phyloP scores from a whole-genome alignment of 1,140 invertebrate genomes.

The Trichogramma pretiosum region DNA sequence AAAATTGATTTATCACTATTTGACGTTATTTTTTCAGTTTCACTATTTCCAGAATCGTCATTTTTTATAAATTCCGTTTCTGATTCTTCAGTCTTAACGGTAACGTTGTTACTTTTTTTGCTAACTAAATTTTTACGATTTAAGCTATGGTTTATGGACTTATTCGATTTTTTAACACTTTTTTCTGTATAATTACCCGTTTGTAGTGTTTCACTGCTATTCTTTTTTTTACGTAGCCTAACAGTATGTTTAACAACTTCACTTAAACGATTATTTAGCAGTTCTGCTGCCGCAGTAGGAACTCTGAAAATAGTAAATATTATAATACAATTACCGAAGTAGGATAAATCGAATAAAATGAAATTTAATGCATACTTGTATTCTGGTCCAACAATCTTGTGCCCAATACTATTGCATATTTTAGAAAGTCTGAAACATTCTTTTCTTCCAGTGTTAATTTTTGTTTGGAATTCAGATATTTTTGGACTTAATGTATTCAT shows the following conservation, averaged over 20 bases:
- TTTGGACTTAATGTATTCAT: conserved; percentile 30
- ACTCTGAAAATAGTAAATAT: conserved; percentile 26
- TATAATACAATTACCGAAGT: not conserved
- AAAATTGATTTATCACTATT: too few species aligned
- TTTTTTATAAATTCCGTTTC: conserved; percentile 2
- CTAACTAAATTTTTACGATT: conserved; percentile 1
- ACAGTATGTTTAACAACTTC: conserved; percentile 35
- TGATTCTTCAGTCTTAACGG: too few species aligned
- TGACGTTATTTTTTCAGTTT: conserved; percentile 2
- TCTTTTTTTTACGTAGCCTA: conserved; percentile 32
- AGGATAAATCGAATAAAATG: not conserved
- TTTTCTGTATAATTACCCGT: conserved; percentile 1
- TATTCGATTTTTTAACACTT: conserved; percentile 14
- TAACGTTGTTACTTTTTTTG: conserved; percentile 1
- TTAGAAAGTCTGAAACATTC: conserved; percentile 35
- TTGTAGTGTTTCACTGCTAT: conserved; percentile 4
- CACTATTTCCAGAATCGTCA: not conserved
- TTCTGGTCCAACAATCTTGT: conserved; percentile 29
- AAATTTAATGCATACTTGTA: conserved; percentile 34
- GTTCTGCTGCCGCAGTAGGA: conserved; percentile 32
- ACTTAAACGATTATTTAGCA: conserved; percentile 34
- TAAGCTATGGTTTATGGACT: not conserved
- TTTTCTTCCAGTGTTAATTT: conserved; percentile 32
- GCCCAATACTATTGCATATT: conserved; percentile 36
- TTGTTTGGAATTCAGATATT: conserved; percentile 29